Evolutionary conservation across 2,797 vertebrate species (phyloP), one percentile per base, ranked within the genome.

Genomic region (Heliangelus exortis): DNA sequence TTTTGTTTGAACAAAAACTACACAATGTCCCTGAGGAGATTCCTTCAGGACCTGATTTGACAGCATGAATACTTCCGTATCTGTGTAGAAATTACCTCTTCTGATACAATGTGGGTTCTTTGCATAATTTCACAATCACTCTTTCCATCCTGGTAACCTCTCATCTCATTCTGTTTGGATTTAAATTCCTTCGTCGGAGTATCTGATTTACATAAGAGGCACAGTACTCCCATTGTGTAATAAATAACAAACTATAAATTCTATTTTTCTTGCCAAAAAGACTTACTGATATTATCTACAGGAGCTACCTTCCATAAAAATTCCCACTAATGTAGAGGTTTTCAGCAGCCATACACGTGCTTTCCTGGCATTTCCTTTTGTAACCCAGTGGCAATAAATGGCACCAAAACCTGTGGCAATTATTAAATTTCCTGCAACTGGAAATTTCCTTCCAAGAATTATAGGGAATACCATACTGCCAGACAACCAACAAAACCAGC

Each of bases 121-220:
- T 86, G 85, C 89, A 91, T 95, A 91, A 91, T 94, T 94, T 76
- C 66, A 62, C 69, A 88, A 81, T 91, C 73, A 89, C 15, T 93
- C 62, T 87, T 92, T 88, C 91, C 82, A 88, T 91, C 48, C 84
- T 76, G 69, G 45, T 92, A 95, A 94, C 59, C 48, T 88, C 82
- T 93, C 63, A 10, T 81, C 79, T 90, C 33, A 14, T 84, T 91
- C 76, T 84, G 62, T 92, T 84, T 88, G 79, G 79, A 84, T 84
- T 95, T 84, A 59, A 91, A 89, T 76, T 58, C 55, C 57, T 88
- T 91, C 93, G 80, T 95, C 83, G 75, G 45, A 10, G 11, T 26
- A 67, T 71, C 39, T 91, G 76, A 92, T 96, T 95, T 96, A 84
- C 87, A 87, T 89, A 91, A 95, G 63, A 88, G 67, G 55, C 87